Percentiles rank a stretch among this genome's conserved stretches.
Conservation (phyloP, 2,113 vertebrate genomes). For the Clinocottus analis region DNA sequence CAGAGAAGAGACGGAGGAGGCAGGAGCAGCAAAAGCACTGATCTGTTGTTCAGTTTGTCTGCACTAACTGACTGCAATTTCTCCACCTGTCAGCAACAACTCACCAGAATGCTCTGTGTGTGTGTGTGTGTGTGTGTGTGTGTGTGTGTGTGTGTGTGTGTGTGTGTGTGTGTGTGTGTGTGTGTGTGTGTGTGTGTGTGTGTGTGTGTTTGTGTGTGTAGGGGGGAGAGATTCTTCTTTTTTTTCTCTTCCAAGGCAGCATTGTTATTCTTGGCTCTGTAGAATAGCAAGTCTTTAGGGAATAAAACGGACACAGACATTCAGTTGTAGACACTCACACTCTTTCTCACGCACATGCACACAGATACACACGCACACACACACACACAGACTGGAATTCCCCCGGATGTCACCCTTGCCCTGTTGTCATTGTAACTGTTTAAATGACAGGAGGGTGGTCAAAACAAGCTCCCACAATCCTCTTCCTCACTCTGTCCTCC, state of each 20-base stretch:
- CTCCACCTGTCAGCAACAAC: conserved; percentile 75
- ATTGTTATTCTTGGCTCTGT: conserved; percentile 78
- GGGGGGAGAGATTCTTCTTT: conserved; percentile 23
- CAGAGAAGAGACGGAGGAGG: conserved; percentile 61
- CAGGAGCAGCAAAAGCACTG: conserved; percentile 63
- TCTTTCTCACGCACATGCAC: conserved; percentile 25
- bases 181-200: conserved; percentile 25
- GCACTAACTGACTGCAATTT: conserved; percentile 71
- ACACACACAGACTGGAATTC: conserved; percentile 61
- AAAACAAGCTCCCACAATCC: conserved; percentile 66
- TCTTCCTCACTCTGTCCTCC: conserved; percentile 42
- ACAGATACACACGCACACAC: background rate
- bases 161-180: background rate
- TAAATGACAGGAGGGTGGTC: conserved; percentile 67
- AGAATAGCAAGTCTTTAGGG: conserved; percentile 64
- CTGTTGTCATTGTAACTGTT: conserved; percentile 71
- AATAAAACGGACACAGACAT: conserved; percentile 75
- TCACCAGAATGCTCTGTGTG: conserved; percentile 22
- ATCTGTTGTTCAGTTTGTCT: conserved; percentile 80
- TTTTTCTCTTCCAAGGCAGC: conserved; percentile 57
- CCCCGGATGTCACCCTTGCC: conserved; percentile 74
- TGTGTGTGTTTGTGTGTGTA: background rate
- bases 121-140: conserved; percentile 11
- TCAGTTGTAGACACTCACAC: conserved; percentile 50
- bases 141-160: conserved; percentile 24